Evolutionary conservation across 2,113 vertebrate genomes (phyloP).

Genomic region (Anarhynchus alexandrinus): DNA sequence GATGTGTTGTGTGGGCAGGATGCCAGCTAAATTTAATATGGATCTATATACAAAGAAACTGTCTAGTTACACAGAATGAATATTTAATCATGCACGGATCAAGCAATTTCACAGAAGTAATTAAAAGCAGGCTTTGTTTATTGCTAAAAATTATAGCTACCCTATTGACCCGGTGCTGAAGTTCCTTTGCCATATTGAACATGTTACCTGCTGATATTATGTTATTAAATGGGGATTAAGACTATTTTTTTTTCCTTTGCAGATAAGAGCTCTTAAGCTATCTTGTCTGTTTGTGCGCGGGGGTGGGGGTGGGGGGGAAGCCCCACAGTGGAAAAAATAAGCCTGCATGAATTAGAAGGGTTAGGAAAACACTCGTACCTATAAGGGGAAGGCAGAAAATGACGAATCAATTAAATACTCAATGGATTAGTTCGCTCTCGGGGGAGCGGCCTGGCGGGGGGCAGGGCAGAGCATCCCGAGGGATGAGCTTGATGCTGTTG

Average conservation of each 20-base stretch:
- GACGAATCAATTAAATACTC: not conserved
- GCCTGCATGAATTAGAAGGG: not conserved
- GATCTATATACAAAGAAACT: conserved; percentile 85
- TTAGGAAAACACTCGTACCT: not conserved
- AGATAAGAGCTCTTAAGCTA: conserved; percentile 24
- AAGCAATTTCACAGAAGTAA: conserved; percentile 88
- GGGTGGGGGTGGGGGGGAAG: not conserved
- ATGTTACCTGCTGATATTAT: conserved; percentile 71
- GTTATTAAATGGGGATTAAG: conserved; percentile 58
- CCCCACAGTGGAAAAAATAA: not conserved
- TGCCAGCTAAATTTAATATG: conserved; percentile 80
- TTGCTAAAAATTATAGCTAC: conserved; percentile 73
- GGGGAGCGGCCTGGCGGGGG: not conserved
- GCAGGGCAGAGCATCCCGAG: not conserved
- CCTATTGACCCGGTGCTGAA: conserved; percentile 78
- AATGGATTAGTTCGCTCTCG: not conserved
- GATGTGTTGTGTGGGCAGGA: conserved; percentile 77
- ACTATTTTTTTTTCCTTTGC: not conserved
- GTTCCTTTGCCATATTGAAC: conserved; percentile 77
- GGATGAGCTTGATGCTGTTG: not conserved
- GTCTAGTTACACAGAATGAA: conserved; percentile 87
- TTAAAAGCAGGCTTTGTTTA: conserved; percentile 86
- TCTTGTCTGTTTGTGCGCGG: not conserved
- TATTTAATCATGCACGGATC: conserved; percentile 87
- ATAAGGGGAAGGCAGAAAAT: not conserved